Base-by-base conservation (phyloP, 2,888 invertebrate species). In the Galeruca laticollis region DNA sequence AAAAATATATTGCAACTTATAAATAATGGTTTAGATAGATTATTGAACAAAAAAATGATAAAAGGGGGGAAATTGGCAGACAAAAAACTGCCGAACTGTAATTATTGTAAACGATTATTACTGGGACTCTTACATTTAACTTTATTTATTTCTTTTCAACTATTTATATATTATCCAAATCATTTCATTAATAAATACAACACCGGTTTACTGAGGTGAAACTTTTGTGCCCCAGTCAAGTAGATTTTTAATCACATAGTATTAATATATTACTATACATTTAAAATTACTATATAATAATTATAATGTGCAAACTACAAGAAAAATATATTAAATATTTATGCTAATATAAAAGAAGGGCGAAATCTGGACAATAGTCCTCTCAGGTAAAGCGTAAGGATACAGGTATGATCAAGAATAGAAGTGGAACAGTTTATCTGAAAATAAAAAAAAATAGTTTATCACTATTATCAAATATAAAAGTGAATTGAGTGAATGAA, bases 281-380 rank as follows among this genome's bases (percentile, higher is more conserved):
- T 79, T 78, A 79, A 80, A 79, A 75, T 76, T 77, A 75, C 73
- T 76, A 78, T 78, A 77, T 78, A 75, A 78, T 78, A 75, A 78
- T 77, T 73, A 76, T 76, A 79, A 78, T 79, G 82, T 82, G 82
- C 82, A 82, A 79, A 79, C 82, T 82, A 82, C 81, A 79, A 76
- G 80, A 80, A 81, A 78, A 79, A 80, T 79, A 80, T 79, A 80
- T 77, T 79, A 80, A 77, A 74, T 78, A 66, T 66, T 59, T 66
- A 80, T 75, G 77, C 78, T 80, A 80, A 78, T 76, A 76, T 73
- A 78, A 78, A 81, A 76, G 75, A 77, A 75, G 75, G 73, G 76
- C 75, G 73, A 79, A 80, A 76, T 76, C 75, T 73, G 79, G 77
- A 77, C 72, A 65, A 68, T 65, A 69, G 77, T 79, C 78, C 75